phyloP scores from a whole-genome alignment of 2,113 vertebrate species.

The Leptocoma aspasia region DNA sequence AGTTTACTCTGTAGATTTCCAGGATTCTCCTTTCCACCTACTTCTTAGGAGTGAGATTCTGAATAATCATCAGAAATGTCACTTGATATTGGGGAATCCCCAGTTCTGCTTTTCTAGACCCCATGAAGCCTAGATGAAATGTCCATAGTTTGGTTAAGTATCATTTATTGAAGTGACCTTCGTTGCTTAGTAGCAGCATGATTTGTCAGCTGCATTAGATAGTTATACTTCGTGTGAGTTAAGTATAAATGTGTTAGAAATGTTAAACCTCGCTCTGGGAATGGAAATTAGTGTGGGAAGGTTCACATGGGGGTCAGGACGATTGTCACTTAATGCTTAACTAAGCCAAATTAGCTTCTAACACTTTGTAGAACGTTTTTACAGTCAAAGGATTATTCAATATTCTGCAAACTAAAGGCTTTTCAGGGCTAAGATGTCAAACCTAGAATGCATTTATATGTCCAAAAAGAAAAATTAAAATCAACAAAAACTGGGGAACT shows the following conservation, averaged over 20 bases:
- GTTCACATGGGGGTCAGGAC: constrained; percentile 44
- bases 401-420: constrained; percentile 19
- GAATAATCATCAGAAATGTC: background rate
- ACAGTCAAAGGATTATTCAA: constrained; percentile 22
- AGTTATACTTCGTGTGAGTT: constrained; percentile 59
- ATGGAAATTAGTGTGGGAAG: constrained; percentile 59
- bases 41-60: background rate
- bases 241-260: constrained; percentile 59
- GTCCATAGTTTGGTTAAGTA: constrained; percentile 5
- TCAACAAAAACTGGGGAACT: background rate
- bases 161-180: constrained; percentile 61
- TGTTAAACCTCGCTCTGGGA: constrained; percentile 17
- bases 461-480: background rate
- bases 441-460: background rate
- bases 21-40: background rate
- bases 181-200: constrained; percentile 63
- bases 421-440: constrained; percentile 27
- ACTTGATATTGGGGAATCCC: background rate
- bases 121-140: background rate
- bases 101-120: background rate
- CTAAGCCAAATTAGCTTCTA: constrained; percentile 65
- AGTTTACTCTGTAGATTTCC: background rate
- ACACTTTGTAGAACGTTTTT: constrained; percentile 20
- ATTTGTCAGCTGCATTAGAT: constrained; percentile 61
- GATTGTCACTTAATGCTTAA: constrained; percentile 66